Conservation (phyloP, 2,113 vertebrate genomes). For the Myrmecophaga tridactyla region DNA sequence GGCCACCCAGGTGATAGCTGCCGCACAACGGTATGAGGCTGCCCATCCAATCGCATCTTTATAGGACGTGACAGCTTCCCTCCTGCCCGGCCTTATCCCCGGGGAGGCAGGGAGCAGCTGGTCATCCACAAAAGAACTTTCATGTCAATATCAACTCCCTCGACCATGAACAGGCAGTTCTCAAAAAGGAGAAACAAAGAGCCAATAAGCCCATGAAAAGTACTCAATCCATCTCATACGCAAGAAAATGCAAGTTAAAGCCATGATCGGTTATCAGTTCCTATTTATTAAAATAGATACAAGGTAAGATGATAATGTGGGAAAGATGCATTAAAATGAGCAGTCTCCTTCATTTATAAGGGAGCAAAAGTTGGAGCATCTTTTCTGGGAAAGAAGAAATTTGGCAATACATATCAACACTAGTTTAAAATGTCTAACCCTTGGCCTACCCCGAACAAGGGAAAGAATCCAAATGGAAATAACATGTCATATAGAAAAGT, state of each 20-base stretch:
- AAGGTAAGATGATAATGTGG: neutral
- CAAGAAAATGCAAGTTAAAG: neutral
- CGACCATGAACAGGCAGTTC: conserved; percentile 30
- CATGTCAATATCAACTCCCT: conserved; percentile 56
- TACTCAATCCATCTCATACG: neutral
- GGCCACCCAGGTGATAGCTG: conserved; percentile 42
- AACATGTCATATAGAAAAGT: neutral
- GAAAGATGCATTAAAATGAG: neutral
- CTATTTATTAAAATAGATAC: neutral
- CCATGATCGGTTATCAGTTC: neutral
- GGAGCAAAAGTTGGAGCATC: neutral
- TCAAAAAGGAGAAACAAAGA: neutral
- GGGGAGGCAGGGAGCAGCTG: conserved; percentile 57
- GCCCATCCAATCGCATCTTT: conserved; percentile 30
- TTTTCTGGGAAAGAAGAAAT: neutral
- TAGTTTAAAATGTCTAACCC: neutral
- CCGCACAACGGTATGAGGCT: neutral
- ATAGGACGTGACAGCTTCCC: conserved; percentile 64
- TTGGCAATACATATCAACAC: neutral
- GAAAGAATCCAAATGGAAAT: neutral
- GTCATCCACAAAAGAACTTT: conserved; percentile 48
- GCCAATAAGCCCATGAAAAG: neutral
- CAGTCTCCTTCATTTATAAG: neutral
- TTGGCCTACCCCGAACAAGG: neutral
- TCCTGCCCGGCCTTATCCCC: neutral